phyloP scores from a whole-genome alignment of 2,888 invertebrate species.

The Phyto melanocephala region DNA sequence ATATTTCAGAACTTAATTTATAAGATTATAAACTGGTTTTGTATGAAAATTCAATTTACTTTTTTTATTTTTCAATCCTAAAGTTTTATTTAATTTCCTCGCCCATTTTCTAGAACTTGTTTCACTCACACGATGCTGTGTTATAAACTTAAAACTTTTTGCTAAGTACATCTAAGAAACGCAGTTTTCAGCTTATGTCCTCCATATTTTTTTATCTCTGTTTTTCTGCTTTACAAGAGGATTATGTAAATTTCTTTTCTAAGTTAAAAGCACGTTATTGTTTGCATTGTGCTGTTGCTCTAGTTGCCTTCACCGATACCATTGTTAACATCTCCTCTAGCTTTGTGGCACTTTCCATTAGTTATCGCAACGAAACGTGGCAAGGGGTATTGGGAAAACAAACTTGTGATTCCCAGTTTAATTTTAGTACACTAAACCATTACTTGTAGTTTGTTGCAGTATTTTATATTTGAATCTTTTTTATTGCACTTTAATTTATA shows the following conservation, averaged over 20 bases:
- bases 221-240: constrained; percentile 1
- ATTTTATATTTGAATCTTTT: background rate
- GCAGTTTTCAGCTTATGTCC: constrained; percentile 4
- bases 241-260: constrained; percentile 36
- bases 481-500: too few species aligned
- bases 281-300: constrained; percentile 1
- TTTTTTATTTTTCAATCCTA: too few species aligned
- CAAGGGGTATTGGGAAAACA: background rate
- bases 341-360: background rate
- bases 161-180: background rate
- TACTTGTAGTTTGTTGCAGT: background rate
- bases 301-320: background rate
- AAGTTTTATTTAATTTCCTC: too few species aligned
- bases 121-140: background rate
- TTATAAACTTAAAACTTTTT: background rate
- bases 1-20: too few species aligned
- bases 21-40: too few species aligned
- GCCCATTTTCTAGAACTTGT: background rate
- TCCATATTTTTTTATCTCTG: background rate
- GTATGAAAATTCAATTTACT: too few species aligned
- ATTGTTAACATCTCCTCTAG: background rate
- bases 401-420: background rate
- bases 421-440: background rate
- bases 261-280: constrained; percentile 20
- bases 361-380: background rate